Base-by-base conservation (phyloP, 2,113 vertebrate species). In the Candoia aspera region DNA sequence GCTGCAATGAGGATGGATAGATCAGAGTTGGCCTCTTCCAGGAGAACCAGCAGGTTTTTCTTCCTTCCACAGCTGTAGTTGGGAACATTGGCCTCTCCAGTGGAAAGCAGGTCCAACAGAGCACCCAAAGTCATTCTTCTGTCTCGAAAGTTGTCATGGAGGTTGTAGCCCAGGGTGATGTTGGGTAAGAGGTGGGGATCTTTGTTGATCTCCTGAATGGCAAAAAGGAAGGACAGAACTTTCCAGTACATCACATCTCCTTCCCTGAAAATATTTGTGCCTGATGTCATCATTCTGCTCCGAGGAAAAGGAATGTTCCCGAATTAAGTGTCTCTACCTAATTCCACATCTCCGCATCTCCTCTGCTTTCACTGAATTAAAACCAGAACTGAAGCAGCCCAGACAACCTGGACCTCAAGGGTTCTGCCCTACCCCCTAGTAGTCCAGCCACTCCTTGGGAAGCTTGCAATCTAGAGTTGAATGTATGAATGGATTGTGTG, bases 131-230 rank as follows among this genome's bases (percentile, higher is more conserved):
- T 42, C 42, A 85, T 85, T 49, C 84, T 23, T 53, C 4, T 24
- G 21, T 29, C 46, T 26, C 12, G 26, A 85, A 79, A 79, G n/a
- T 79, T 79, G 68, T 79, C 68, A 19, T 79, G 68, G 68, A 79
- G 15, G 15, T 6, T 33, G 6, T 79, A 79, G 37, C 68, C 68
- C n/a, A 79, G n/a, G 37, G 68, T 79, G 68, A 79, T 37, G 68
- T 79, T 79, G n/a, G 68, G 15, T 79, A 79, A 79, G 15, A 79
- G 68, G 15, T 79, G n/a, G n/a, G 84, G 6, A 85, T 85, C 37
- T 53, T 46, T 23, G 84, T 85, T 85, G 84, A 85, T 53, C 84
- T 85, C 84, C 84, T 85, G 84, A 85, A 85, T 85, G 84, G 84
- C 84, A 46, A 85, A 85, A 46, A 85, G 84, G 84, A 85, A 85